Conservation (phyloP, 2,888 invertebrate genomes). For the Ochropleura plecta region DNA sequence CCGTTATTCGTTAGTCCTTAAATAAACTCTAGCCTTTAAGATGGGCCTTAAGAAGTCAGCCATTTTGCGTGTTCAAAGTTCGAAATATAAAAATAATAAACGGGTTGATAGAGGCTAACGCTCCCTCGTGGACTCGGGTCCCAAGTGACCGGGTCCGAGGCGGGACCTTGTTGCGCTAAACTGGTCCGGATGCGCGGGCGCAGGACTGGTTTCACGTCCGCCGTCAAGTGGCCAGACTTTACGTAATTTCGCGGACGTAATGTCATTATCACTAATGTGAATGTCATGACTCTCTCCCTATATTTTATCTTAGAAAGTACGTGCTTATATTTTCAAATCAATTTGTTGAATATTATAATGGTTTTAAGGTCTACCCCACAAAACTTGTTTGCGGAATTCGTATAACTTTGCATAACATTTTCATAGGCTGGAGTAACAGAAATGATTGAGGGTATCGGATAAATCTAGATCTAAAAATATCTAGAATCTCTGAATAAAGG, state of each 20-base stretch:
- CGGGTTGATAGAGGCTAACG: constrained; percentile 75
- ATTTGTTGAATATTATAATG: constrained; percentile 32
- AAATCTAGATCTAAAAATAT: constrained; percentile 43
- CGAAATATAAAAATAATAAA: constrained; percentile 74
- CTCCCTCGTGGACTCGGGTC: constrained; percentile 65
- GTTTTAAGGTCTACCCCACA: constrained; percentile 23
- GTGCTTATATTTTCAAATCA: constrained; percentile 16
- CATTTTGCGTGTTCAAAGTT: constrained; percentile 66
- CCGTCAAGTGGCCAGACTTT: constrained; percentile 78
- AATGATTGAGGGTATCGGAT: constrained; percentile 27
- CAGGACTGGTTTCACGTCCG: constrained; percentile 79
- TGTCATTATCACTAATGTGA: constrained; percentile 69
- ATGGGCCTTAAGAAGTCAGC: constrained; percentile 43
- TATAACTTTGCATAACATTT: constrained; percentile 48
- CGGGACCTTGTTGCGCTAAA: constrained; percentile 84
- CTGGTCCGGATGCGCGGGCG: constrained; percentile 62
- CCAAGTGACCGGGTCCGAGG: constrained; percentile 75
- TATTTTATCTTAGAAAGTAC: constrained; percentile 53
- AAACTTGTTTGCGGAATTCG: constrained; percentile 46
- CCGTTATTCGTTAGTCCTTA: background rate
- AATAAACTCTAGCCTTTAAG: background rate
- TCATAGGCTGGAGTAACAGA: constrained; percentile 29
- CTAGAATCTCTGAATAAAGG: constrained; percentile 39
- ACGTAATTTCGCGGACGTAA: constrained; percentile 79
- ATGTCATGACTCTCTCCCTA: constrained; percentile 59